These are phyloP conservation scores for Drosophila sp. DNA, from an alignment of 1,140 invertebrate species.

Conservation along the genomic window DNA sequence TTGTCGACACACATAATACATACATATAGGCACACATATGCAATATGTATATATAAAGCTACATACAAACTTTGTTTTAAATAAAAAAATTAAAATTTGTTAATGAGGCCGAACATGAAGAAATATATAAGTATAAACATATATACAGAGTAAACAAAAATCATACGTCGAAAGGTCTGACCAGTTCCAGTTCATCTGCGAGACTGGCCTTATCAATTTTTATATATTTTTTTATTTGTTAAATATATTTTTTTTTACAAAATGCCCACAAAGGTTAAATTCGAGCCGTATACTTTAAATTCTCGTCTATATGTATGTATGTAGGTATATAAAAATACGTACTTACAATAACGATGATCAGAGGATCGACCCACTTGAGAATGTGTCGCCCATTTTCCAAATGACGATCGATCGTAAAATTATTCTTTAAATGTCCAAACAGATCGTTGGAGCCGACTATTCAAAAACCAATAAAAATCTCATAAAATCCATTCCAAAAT, in stretches of 20 bases:
- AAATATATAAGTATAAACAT: background rate
- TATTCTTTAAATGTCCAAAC: constrained; percentile 75
- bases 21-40: background rate
- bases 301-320: background rate
- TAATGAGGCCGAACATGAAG: constrained; percentile 42
- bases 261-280: constrained; percentile 69
- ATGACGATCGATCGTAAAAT: constrained; percentile 60
- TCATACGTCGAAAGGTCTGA: constrained; percentile 44
- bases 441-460: constrained; percentile 74
- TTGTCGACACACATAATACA: background rate
- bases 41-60: background rate
- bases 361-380: constrained; percentile 56
- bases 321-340: constrained; percentile 1
- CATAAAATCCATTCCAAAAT: constrained; percentile 47
- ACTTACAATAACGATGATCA: constrained; percentile 7
- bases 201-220: constrained; percentile 48
- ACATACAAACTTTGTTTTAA: constrained; percentile 10
- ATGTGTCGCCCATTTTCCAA: constrained; percentile 42
- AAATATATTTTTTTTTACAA: constrained; percentile 41
- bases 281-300: constrained; percentile 26
- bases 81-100: constrained; percentile 52
- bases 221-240: constrained; percentile 34
- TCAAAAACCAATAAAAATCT: constrained; percentile 76
- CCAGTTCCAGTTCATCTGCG: constrained; percentile 32
- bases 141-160: constrained; percentile 44